Base-by-base conservation (phyloP, 1,140 invertebrate genomes). In the Drosophila pseudoobscura region DNA sequence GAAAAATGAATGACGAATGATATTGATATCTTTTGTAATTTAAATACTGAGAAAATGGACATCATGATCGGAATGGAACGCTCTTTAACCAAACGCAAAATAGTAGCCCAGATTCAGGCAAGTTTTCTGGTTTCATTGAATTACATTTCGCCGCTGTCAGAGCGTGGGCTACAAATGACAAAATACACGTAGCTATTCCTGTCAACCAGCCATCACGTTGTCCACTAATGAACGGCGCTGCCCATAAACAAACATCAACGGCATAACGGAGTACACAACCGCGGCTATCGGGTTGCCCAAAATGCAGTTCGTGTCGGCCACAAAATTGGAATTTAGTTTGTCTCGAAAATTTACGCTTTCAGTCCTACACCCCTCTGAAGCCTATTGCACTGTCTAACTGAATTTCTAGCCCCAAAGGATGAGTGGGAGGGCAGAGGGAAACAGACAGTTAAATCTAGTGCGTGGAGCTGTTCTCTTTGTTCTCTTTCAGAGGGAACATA, bases 281-380 rank as follows among this genome's bases (percentile, higher is more conserved):
- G 41, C 35, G 17, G 1, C 17, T 1, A 17, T 17, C 17, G 17
- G 17, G 17, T 17, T 41, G 31, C 26, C 39, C 49, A 50, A 43
- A 49, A 41, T 75, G 54, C 70, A 49, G 41, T 56, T 52, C 54
- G 43, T 59, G 77, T 62, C 53, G 46, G 47, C 59, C 71, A 75
- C 78, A 63, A 75, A 75, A 31, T 31, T 80, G 77, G 60, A 79
- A 75, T 75, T 64, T 60, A 50, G 46, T 69, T 74, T 29, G 29
- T 41, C 44, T 69, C 58, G 29, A 63, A 69, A 74, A 56, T 72
- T 45, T 55, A 59, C 51, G 31, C 26, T 5, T 0, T 15, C 15
- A 15, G 15, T 15, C 15, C 15, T 17, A 17, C 17, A 17, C 17
- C 17, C 17, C 17, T 17, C 1, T 17, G 17, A 17, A 17, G 0